Evolutionary conservation across 2,888 invertebrate species (phyloP).

Genomic region (Gnatocerus cornutus): DNA sequence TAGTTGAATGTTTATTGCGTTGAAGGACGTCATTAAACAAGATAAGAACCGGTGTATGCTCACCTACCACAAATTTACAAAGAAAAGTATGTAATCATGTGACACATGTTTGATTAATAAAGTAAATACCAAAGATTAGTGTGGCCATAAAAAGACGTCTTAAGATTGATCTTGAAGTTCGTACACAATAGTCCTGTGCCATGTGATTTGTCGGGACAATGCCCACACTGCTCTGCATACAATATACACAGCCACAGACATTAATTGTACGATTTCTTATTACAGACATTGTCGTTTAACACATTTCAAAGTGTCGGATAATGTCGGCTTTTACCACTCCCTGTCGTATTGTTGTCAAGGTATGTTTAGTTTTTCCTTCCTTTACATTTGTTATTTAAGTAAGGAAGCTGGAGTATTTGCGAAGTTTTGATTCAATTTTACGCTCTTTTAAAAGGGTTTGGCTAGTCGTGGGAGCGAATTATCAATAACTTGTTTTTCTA

Average conservation of each 20-base stretch:
- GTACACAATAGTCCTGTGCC: constrained; percentile 17
- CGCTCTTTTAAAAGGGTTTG: no score
- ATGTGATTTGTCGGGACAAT: constrained; percentile 42
- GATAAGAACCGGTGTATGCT: constrained; percentile 19
- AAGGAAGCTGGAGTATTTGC: background rate
- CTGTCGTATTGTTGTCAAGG: constrained; percentile 37
- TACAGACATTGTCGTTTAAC: constrained; percentile 32
- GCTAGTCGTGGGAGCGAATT: no score
- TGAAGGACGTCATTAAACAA: constrained; percentile 36
- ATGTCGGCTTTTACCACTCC: constrained; percentile 45
- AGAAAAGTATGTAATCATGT: constrained; percentile 13
- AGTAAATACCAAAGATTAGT: constrained; percentile 8
- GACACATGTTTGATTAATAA: constrained; percentile 20
- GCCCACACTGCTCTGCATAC: constrained; percentile 42
- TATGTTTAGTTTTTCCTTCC: constrained; percentile 29
- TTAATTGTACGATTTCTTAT: constrained; percentile 39
- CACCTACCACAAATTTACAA: constrained; percentile 12
- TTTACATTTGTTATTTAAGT: constrained; percentile 35
- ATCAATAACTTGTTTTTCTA: no score
- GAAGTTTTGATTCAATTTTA: background rate
- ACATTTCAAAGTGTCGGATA: constrained; percentile 42
- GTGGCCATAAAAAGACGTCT: background rate
- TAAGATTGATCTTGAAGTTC: background rate
- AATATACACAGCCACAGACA: constrained; percentile 13
- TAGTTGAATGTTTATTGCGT: constrained; percentile 1